Conservation (phyloP, 2,113 vertebrate genomes). For the Dolichallabes microphthalmus region DNA sequence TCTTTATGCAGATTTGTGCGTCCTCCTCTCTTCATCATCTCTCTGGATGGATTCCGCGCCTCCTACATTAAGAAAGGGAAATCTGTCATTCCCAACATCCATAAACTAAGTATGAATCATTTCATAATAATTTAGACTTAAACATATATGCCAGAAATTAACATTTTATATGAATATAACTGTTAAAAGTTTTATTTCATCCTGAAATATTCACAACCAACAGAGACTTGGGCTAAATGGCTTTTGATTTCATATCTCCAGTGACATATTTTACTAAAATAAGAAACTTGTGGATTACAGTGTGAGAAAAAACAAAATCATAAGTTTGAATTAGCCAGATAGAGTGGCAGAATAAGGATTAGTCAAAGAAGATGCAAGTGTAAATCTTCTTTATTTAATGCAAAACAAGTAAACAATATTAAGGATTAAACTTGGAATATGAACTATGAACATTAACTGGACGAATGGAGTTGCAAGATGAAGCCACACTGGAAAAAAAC, state of each 20-base stretch:
- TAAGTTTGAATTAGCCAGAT: too few species aligned
- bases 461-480: too few species aligned
- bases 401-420: too few species aligned
- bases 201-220: neutral
- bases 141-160: neutral
- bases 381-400: too few species aligned
- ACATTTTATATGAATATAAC: neutral
- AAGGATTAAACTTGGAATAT: too few species aligned
- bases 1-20: slow-evolving; percentile 79
- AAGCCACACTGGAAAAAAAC: too few species aligned
- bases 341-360: too few species aligned
- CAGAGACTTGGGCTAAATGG: neutral
- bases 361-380: too few species aligned
- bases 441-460: too few species aligned
- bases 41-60: slow-evolving; percentile 92
- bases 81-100: slow-evolving; percentile 91
- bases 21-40: slow-evolving; percentile 94
- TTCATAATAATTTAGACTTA: neutral
- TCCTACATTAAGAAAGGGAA: slow-evolving; percentile 92
- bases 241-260: neutral
- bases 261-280: neutral
- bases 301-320: neutral
- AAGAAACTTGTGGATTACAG: too few species aligned
- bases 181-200: neutral
- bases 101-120: slow-evolving; percentile 82